Conservation (phyloP, 2,113 vertebrate species). For the Crypturellus undulatus region DNA sequence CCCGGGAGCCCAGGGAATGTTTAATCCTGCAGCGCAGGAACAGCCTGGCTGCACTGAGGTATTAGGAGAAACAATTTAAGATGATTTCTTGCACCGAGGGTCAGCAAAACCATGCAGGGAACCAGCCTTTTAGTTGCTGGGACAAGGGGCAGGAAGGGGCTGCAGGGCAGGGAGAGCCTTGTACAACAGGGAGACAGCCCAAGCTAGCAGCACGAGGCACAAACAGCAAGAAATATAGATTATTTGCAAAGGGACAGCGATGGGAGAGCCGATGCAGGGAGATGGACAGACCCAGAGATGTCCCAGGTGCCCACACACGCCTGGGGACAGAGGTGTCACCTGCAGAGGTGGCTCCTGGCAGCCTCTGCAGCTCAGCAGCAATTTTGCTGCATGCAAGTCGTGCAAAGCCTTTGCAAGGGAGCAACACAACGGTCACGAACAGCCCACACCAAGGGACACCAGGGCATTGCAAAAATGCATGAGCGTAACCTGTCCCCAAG, state of each 20-base stretch:
- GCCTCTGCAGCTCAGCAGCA: neutral
- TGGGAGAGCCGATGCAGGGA: neutral
- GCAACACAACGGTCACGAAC: rapidly evolving
- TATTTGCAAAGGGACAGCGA: neutral
- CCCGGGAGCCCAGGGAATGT: neutral
- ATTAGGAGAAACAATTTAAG: neutral
- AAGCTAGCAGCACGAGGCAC: neutral
- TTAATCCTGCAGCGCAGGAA: rapidly evolving
- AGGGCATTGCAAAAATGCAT: neutral
- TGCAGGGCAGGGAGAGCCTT: neutral
- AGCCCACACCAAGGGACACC: neutral
- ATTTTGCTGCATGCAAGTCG: rapidly evolving
- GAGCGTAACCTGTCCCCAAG: neutral
- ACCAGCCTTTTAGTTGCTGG: neutral
- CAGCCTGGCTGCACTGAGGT: neutral
- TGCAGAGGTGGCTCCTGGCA: rapidly evolving
- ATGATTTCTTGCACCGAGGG: rapidly evolving
- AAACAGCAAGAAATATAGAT: too few relatives aligned
- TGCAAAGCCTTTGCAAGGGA: neutral
- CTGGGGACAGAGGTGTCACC: neutral
- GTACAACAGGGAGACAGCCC: neutral
- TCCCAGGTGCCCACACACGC: rapidly evolving
- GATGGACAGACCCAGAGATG: neutral
- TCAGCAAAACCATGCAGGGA: neutral
- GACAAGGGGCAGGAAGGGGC: neutral